phyloP scores from a whole-genome alignment of 2,888 invertebrate species.

The Eupithecia subumbrata region DNA sequence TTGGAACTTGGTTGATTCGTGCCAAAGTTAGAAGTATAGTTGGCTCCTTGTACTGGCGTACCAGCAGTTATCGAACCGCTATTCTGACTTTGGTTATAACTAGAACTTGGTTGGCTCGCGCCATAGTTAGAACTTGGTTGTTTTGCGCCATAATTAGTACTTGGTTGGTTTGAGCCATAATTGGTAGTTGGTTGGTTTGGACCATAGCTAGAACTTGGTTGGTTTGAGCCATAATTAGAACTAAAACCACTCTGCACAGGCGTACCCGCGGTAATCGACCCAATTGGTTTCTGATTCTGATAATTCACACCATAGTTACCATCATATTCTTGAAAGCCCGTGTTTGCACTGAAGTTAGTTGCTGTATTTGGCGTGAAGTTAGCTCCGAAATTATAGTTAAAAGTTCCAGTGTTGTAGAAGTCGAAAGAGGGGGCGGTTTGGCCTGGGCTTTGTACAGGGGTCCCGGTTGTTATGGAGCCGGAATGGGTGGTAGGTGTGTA shows the following conservation, averaged over 20 bases:
- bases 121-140: slow-evolving; percentile 1
- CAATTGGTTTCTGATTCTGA: slow-evolving; percentile 40
- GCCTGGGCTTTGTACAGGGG: slow-evolving; percentile 31
- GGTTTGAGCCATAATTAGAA: background rate
- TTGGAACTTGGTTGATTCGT: slow-evolving; percentile 4
- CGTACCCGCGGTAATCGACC: slow-evolving; percentile 64
- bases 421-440: slow-evolving; percentile 27
- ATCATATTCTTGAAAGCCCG: background rate
- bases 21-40: slow-evolving; percentile 9
- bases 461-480: slow-evolving; percentile 53
- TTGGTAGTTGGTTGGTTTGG: background rate
- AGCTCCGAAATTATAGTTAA: background rate
- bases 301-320: slow-evolving; percentile 25
- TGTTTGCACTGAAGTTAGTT: slow-evolving; percentile 15
- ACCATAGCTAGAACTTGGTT: slow-evolving; percentile 1
- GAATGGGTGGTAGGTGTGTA: slow-evolving; percentile 48
- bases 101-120: slow-evolving; percentile 5
- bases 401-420: background rate
- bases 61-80: slow-evolving; percentile 12
- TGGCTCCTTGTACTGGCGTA: slow-evolving; percentile 9
- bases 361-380: slow-evolving; percentile 12
- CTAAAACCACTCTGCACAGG: slow-evolving; percentile 44
- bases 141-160: slow-evolving; percentile 9
- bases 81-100: background rate
- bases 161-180: slow-evolving; percentile 8